Conservation (phyloP, 2,113 vertebrate genomes). For the Podarcis raffonei region DNA sequence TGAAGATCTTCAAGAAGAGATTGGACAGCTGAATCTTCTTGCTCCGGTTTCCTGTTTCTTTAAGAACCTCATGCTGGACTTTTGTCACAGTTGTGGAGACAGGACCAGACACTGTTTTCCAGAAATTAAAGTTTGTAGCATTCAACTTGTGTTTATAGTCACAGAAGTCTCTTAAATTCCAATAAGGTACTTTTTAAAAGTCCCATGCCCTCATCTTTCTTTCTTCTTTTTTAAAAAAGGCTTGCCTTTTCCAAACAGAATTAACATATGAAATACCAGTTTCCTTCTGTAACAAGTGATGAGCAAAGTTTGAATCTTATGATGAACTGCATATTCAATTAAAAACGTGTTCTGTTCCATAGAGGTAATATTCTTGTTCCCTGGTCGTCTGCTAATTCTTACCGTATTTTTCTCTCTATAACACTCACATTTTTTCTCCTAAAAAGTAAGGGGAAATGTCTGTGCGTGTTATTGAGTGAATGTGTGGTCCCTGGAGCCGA, state of each 20-base stretch:
- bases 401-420: too few species aligned
- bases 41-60: too few species aligned
- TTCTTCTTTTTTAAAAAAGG: too few species aligned
- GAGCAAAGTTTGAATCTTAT: slow-evolving; percentile 69
- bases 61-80: not conserved
- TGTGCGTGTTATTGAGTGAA: too few species aligned
- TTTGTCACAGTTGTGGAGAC: not conserved
- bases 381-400: not conserved
- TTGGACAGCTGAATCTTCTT: too few species aligned
- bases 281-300: slow-evolving; percentile 50
- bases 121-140: not conserved
- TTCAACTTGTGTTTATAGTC: not conserved
- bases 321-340: slow-evolving; percentile 9
- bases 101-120: not conserved
- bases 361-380: not conserved
- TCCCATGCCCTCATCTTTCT: too few species aligned
- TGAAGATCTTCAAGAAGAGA: too few species aligned
- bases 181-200: not conserved
- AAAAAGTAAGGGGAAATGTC: too few species aligned
- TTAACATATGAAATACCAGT: not conserved
- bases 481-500: too few species aligned
- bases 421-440: too few species aligned
- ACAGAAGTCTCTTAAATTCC: not conserved
- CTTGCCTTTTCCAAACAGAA: not conserved
- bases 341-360: not conserved